Evolutionary conservation across 2,888 invertebrate species (phyloP).

Genomic region (Andrena bucephala): DNA sequence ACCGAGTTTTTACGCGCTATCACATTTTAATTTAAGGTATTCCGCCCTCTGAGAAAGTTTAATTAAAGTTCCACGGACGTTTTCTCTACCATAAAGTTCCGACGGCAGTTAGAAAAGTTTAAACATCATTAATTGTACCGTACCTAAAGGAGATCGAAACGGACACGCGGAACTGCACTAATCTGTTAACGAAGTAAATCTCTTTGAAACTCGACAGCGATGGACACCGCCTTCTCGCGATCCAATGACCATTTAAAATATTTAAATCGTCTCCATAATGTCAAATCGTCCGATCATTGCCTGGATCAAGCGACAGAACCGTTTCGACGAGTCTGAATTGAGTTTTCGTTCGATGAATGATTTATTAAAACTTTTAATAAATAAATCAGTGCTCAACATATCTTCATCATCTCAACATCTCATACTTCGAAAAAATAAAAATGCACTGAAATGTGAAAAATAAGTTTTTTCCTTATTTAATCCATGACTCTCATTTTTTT

Average conservation of each 20-base stretch:
- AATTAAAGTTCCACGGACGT: slow-evolving; percentile 75
- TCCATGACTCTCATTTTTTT: too few relatives aligned
- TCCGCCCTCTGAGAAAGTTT: slow-evolving; percentile 73
- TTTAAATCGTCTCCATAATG: slow-evolving; percentile 8
- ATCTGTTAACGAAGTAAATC: slow-evolving; percentile 67
- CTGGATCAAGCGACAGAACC: not conserved
- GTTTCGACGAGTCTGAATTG: not conserved
- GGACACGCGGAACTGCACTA: slow-evolving; percentile 55
- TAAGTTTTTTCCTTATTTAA: too few relatives aligned
- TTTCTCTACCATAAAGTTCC: slow-evolving; percentile 69
- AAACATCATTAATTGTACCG: slow-evolving; percentile 74
- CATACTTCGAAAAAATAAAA: too few relatives aligned
- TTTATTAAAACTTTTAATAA: not conserved
- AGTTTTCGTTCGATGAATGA: not conserved
- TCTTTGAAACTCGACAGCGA: slow-evolving; percentile 47
- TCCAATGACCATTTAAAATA: slow-evolving; percentile 22
- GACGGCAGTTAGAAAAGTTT: slow-evolving; percentile 73
- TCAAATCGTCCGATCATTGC: not conserved
- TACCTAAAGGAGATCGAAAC: slow-evolving; percentile 54
- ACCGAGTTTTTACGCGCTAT: slow-evolving; percentile 73
- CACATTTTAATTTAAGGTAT: slow-evolving; percentile 76
- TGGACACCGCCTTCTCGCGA: slow-evolving; percentile 31
- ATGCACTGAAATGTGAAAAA: too few relatives aligned
- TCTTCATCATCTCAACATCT: too few relatives aligned
- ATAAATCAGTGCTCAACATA: too few relatives aligned